Percentiles rank a stretch among this genome's conserved stretches.
Conservation (phyloP, 2,797 vertebrate genomes). For the Paratrypauchen microcephalus region DNA sequence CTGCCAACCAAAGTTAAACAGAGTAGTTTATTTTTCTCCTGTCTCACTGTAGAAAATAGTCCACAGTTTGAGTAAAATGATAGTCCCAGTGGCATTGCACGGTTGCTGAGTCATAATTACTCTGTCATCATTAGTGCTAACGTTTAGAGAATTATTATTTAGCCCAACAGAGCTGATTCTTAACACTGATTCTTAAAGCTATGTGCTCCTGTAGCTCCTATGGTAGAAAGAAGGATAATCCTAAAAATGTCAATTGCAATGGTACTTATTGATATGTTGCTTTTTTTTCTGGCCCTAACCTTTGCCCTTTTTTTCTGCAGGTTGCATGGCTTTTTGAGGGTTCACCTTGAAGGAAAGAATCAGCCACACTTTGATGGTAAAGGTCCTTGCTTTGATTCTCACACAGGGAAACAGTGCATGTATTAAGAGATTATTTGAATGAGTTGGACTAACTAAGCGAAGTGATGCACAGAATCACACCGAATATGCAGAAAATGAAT, state of each 20-base stretch:
- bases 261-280: background rate
- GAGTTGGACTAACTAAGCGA: slow-evolving; percentile 17
- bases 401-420: slow-evolving; percentile 7
- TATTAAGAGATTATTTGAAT: slow-evolving; percentile 26
- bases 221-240: slow-evolving; percentile 3
- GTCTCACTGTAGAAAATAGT: slow-evolving; percentile 29
- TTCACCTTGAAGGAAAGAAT: background rate
- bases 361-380: slow-evolving; percentile 6
- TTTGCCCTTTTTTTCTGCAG: background rate
- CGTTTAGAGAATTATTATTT: slow-evolving; percentile 52
- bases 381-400: slow-evolving; percentile 15
- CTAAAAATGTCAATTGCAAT: slow-evolving; percentile 2
- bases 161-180: slow-evolving; percentile 33
- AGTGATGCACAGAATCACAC: slow-evolving; percentile 28
- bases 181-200: slow-evolving; percentile 23
- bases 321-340: background rate
- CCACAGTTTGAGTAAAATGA: slow-evolving; percentile 48
- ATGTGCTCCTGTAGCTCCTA: slow-evolving; percentile 34
- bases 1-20: slow-evolving; percentile 29
- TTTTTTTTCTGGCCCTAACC: background rate
- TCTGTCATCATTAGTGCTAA: slow-evolving; percentile 55
- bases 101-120: slow-evolving; percentile 63
- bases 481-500: slow-evolving; percentile 36
- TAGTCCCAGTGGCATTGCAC: slow-evolving; percentile 49
- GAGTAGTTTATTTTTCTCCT: slow-evolving; percentile 41